phyloP scores from a whole-genome alignment of 2,797 vertebrate species.

The Calcarius lapponicus region DNA sequence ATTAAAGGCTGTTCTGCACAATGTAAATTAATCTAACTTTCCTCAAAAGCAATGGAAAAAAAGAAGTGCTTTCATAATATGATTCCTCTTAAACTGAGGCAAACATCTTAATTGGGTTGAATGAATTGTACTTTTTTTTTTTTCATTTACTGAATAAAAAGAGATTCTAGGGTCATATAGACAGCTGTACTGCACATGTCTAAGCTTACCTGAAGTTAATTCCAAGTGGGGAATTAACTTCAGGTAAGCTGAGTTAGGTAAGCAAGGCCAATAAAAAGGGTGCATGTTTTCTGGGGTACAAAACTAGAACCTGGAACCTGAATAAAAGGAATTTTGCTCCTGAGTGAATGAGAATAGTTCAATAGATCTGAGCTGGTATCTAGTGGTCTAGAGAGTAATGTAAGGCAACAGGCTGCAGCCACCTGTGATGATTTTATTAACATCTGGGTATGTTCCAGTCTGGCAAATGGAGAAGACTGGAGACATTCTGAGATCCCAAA shows the following conservation, averaged over 20 bases:
- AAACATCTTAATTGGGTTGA: background rate
- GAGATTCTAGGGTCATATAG: background rate
- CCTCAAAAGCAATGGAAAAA: background rate
- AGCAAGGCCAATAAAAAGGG: background rate
- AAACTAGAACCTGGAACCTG: background rate
- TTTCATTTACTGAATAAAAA: background rate
- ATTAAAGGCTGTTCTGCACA: background rate
- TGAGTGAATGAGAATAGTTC: background rate
- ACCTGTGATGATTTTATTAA: background rate
- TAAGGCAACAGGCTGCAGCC: background rate
- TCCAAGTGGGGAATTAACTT: background rate
- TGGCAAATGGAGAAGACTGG: background rate
- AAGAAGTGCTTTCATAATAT: background rate
- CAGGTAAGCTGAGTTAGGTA: too few species aligned
- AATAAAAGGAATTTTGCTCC: background rate
- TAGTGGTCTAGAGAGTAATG: background rate
- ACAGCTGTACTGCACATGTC: background rate
- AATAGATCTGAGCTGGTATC: background rate
- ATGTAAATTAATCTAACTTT: background rate
- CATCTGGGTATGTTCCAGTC: background rate
- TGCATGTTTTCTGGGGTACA: accelerated
- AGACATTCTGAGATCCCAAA: background rate
- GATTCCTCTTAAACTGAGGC: background rate
- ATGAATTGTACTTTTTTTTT: background rate
- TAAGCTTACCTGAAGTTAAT: background rate